Conservation (phyloP, 2,888 invertebrate species). For the Sminthurinus aureus region DNA sequence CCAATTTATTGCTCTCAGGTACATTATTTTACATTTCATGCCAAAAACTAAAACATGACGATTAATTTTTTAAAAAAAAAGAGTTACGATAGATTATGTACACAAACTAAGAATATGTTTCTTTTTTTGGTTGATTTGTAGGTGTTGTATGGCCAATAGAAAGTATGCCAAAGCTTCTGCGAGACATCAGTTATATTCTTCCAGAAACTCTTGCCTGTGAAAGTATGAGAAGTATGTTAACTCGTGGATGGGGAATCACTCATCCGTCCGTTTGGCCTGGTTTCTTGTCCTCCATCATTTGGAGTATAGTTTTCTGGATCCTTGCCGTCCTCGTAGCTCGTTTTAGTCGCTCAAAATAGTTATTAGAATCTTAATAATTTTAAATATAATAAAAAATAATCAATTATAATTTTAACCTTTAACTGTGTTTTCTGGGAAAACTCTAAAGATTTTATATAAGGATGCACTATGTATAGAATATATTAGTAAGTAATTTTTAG, state of each 20-base stretch:
- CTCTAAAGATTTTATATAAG: too few relatives aligned
- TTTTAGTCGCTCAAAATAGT: constrained; percentile 52
- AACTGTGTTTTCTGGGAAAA: constrained; percentile 5
- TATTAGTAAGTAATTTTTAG: too few relatives aligned
- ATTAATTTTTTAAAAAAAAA: neutral
- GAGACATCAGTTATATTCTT: constrained; percentile 65
- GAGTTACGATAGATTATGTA: too few relatives aligned
- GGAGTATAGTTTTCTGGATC: constrained; percentile 60
- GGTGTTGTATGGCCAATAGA: constrained; percentile 98
- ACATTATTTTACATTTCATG: constrained; percentile 38
- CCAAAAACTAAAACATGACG: neutral
- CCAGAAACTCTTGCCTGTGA: constrained; percentile 66
- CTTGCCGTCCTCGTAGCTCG: constrained; percentile 58
- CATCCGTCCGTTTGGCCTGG: constrained; percentile 64
- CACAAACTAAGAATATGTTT: too few relatives aligned
- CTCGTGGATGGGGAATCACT: constrained; percentile 64
- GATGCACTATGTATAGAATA: too few relatives aligned
- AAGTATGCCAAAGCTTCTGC: constrained; percentile 86
- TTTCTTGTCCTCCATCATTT: constrained; percentile 60
- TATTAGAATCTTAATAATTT: neutral
- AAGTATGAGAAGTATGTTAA: constrained; percentile 63
- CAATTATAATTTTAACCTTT: constrained; percentile 22
- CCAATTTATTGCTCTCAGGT: constrained; percentile 90
- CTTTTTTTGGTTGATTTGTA: constrained; percentile 59
- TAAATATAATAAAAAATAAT: neutral